Evolutionary conservation across 2,797 vertebrate species (phyloP).

Genomic region (Gorsachius magnificus): DNA sequence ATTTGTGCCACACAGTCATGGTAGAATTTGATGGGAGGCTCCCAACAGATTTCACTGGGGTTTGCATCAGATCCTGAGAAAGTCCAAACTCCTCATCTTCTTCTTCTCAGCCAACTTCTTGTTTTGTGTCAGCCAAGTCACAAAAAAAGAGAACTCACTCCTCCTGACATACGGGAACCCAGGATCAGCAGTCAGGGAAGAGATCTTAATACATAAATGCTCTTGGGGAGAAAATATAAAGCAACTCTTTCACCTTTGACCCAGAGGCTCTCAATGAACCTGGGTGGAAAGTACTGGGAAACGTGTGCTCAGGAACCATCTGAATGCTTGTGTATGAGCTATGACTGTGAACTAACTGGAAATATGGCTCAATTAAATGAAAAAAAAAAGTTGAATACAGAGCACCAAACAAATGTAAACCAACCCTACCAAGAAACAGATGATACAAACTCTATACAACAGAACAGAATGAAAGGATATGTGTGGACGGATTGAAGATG

Average conservation of each 20-base stretch:
- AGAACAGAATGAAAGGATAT: background rate
- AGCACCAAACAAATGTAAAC: constrained; percentile 6
- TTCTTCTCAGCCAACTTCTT: background rate
- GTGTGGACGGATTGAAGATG: background rate
- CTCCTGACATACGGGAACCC: background rate
- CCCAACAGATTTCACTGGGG: background rate
- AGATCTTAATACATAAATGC: background rate
- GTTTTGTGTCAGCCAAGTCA: background rate
- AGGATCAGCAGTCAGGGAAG: background rate
- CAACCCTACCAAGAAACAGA: background rate
- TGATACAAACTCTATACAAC: background rate
- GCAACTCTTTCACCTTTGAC: background rate
- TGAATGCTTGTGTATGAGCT: background rate
- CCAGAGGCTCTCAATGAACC: background rate
- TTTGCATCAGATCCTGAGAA: background rate
- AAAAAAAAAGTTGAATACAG: background rate
- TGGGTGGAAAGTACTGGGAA: background rate
- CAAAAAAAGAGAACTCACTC: background rate
- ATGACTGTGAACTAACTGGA: background rate
- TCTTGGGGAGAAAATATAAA: background rate
- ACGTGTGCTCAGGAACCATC: background rate
- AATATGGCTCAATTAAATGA: background rate
- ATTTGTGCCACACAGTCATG: background rate
- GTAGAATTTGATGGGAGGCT: background rate
- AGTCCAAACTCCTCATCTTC: background rate